Conservation (phyloP, 2,797 vertebrate genomes). For the Allobates femoralis region DNA sequence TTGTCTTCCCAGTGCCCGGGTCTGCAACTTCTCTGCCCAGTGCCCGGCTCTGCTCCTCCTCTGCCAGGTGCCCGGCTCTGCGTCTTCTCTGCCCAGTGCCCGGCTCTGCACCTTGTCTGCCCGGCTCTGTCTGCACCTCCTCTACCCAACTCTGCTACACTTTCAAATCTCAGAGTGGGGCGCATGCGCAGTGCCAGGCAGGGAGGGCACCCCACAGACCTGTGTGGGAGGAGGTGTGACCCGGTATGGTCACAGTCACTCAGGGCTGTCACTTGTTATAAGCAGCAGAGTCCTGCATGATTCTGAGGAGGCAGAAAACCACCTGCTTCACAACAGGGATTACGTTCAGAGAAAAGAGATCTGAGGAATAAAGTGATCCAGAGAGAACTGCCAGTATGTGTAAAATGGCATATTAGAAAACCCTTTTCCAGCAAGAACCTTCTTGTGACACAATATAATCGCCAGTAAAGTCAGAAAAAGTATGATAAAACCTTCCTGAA, state of each 20-base stretch:
- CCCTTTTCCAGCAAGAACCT: no score
- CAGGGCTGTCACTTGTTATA: constrained; percentile 7
- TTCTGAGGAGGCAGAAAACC: no score
- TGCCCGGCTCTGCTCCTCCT: constrained; percentile 7
- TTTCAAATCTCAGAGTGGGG: constrained; percentile 23
- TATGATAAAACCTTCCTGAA: no score
- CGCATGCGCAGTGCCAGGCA: constrained; percentile 26
- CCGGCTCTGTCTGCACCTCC: constrained; percentile 10
- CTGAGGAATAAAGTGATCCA: no score
- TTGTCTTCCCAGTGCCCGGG: neutral
- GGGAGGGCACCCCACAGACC: constrained; percentile 31
- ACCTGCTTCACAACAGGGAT: no score
- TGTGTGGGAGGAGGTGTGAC: constrained; percentile 48
- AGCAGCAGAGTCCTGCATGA: neutral
- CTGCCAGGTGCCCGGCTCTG: no score
- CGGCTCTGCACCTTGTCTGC: neutral
- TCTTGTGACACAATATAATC: no score
- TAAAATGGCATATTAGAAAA: no score
- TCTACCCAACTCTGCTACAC: neutral
- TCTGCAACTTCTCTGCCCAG: neutral
- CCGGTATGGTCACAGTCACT: neutral
- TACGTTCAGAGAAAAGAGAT: no score
- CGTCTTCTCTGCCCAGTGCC: no score
- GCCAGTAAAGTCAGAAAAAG: no score
- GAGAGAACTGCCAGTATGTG: no score